phyloP scores from a whole-genome alignment of 2,797 vertebrate genomes.

The Enteromius unitaeniatus region DNA sequence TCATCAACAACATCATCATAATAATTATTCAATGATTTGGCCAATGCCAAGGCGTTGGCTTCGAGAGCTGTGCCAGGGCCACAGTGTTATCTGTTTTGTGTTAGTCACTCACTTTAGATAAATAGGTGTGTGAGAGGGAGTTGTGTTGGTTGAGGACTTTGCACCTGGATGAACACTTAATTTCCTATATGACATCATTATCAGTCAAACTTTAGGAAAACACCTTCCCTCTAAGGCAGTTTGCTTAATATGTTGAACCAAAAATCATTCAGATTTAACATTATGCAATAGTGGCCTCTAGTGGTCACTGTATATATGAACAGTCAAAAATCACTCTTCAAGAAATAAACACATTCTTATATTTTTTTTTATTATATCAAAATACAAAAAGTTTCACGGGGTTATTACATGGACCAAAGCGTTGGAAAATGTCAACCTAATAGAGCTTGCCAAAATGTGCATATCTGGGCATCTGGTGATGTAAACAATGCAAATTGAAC shows the following conservation, averaged over 20 bases:
- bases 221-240: constrained; percentile 28
- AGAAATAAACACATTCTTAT: constrained; percentile 52
- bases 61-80: neutral
- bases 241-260: neutral
- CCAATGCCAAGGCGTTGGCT: constrained; percentile 3
- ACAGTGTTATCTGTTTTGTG: neutral
- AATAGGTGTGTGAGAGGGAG: constrained; percentile 13
- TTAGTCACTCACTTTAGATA: constrained; percentile 14
- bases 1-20: no score
- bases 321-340: constrained; percentile 52
- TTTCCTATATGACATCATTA: neutral
- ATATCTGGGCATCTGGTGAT: constrained; percentile 64
- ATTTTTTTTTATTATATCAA: constrained; percentile 87
- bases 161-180: constrained; percentile 6
- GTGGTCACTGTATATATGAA: constrained; percentile 70
- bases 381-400: constrained; percentile 87
- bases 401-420: constrained; percentile 83
- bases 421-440: constrained; percentile 81
- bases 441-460: constrained; percentile 75
- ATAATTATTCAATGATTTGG: neutral
- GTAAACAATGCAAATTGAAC: constrained; percentile 63
- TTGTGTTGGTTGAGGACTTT: constrained; percentile 25
- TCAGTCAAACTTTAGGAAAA: constrained; percentile 7
- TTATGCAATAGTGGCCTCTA: constrained; percentile 70
- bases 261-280: neutral